phyloP scores from a whole-genome alignment of 1,140 invertebrate genomes.

The Drosophila asahinai region DNA sequence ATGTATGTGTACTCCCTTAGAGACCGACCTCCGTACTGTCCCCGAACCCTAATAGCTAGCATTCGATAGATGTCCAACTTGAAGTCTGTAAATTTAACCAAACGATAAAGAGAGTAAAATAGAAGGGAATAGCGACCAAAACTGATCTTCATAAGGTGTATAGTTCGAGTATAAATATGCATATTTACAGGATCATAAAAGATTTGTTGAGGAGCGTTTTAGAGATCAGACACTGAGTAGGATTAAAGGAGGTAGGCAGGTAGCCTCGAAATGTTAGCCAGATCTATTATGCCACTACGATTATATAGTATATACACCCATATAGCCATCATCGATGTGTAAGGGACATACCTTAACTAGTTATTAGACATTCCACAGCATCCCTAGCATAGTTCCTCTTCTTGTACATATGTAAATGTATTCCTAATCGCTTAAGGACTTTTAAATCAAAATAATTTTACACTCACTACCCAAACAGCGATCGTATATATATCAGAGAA shows the following conservation, averaged over 20 bases:
- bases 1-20: slow-evolving; percentile 30
- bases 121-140: slow-evolving; percentile 63
- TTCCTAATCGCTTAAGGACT: slow-evolving; percentile 45
- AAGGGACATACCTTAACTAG: slow-evolving; percentile 30
- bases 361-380: slow-evolving; percentile 27
- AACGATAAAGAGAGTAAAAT: slow-evolving; percentile 14
- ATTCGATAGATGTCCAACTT: slow-evolving; percentile 54
- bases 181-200: slow-evolving; percentile 16
- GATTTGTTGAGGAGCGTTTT: slow-evolving; percentile 20
- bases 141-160: slow-evolving; percentile 69
- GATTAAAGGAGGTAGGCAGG: slow-evolving; percentile 15
- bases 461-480: slow-evolving; percentile 26
- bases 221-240: slow-evolving; percentile 54
- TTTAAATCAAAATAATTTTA: slow-evolving; percentile 57
- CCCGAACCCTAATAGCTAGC: slow-evolving; percentile 31
- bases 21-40: slow-evolving; percentile 35
- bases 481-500: slow-evolving; percentile 16
- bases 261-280: slow-evolving; percentile 18
- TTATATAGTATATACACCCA: slow-evolving; percentile 10
- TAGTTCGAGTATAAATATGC: slow-evolving; percentile 41
- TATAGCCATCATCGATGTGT: slow-evolving; percentile 29
- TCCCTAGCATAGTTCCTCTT: slow-evolving; percentile 45
- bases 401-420: slow-evolving; percentile 68
- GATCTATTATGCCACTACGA: slow-evolving; percentile 29
- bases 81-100: slow-evolving; percentile 31